These are phyloP conservation scores for Emydura subglobosa DNA, from an alignment of 2,113 vertebrate species.

Conservation along the genomic window DNA sequence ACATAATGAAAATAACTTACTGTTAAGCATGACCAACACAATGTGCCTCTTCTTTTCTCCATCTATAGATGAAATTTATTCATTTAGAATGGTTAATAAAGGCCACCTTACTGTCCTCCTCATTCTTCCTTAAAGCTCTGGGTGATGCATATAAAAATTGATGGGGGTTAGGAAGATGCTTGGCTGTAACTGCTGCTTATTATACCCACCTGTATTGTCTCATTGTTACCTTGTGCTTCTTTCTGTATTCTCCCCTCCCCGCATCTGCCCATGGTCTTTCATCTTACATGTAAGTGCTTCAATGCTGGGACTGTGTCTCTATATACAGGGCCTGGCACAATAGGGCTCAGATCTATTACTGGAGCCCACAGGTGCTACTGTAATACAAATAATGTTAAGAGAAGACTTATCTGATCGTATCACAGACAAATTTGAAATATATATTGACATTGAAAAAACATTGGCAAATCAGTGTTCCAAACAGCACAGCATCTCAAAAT, in stretches of 20 bases:
- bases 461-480: not conserved
- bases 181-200: not conserved
- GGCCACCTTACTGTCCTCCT: not conserved
- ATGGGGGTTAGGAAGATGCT: not conserved
- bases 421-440: not conserved
- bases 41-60: not conserved
- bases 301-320: not conserved
- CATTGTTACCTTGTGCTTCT: not conserved
- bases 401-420: not conserved
- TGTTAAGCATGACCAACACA: too few relatives aligned
- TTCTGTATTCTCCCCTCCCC: too few relatives aligned
- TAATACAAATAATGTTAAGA: not conserved
- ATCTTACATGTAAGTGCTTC: not conserved
- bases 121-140: not conserved
- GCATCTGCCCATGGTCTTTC: not conserved
- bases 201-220: not conserved
- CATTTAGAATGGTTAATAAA: not conserved
- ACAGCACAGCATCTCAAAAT: not conserved
- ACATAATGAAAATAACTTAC: accelerated
- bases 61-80: not conserved
- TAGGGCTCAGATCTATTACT: not conserved
- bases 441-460: not conserved
- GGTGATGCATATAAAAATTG: not conserved
- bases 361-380: not conserved
- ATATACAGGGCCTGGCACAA: not conserved